Evolutionary conservation across 2,888 invertebrate genomes (phyloP), one percentile per base, ranked within the genome.

Genomic region (Tetramorium bicarinatum): DNA sequence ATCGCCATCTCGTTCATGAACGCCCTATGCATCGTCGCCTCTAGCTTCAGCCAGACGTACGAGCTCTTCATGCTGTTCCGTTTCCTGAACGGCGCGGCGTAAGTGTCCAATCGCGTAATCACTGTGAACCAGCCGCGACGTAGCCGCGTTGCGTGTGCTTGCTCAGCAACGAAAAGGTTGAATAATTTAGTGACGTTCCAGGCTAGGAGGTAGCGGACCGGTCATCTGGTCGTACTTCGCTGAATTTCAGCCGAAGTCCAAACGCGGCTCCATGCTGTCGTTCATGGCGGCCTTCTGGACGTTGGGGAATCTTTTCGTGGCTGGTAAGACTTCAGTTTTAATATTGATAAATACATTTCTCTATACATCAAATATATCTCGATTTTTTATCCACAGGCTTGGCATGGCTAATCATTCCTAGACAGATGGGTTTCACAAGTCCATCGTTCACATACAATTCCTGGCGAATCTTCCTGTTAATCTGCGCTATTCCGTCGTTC

Each of bases 271-370:
- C 77, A 98, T 98, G 98, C 96, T 99, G 91, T 98, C 98, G 92
- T 98, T 98, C 94, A 98, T 99, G 97, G 98, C 99, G 84, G 98
- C 98, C 76, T 99, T 98, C 95, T 99, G 99, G 99, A 99, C 99
- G 83, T 96, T 98, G 91, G 99, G 99, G 89, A 98, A 98, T 95
- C 96, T 99, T 89, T 97, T 98, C 93, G 98, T 98, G 82, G 98
- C 99, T 91, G 98, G 98, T 94, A 95, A 85, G 62, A 29, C 15
- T 47, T 47, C 2, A 29, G 18, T 67, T 67, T 47, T 15, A 18
- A 8, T 62, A 15, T 66, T 47, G 25, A 29, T 56, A n/a, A 13
- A 7, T 44, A 1, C 44, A 34, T 11, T 29, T 47, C 6, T 41
- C 1, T 34, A 29, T 21, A n/a, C 2, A 18, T 9, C 3, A 21